These are phyloP conservation scores for Mallotus villosus DNA, from an alignment of 2,797 vertebrate genomes.

Conservation along the genomic window DNA sequence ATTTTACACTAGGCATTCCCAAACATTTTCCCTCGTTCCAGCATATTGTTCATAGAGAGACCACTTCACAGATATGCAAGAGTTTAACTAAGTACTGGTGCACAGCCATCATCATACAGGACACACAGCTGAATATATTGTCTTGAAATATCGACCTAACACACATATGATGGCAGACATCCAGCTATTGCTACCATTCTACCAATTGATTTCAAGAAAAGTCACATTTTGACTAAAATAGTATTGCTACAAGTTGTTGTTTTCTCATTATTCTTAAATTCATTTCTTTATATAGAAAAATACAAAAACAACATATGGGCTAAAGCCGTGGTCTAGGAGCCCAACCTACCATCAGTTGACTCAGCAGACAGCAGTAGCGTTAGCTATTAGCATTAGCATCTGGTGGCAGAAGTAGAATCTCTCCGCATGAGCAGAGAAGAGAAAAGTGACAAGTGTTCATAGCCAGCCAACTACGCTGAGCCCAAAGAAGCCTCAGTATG, in stretches of 20 bases:
- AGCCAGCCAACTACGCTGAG: constrained; percentile 60
- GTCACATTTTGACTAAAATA: constrained; percentile 56
- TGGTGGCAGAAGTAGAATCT: constrained; percentile 54
- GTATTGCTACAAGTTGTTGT: constrained; percentile 68
- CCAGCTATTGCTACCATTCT: constrained; percentile 39
- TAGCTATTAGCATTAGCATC: constrained; percentile 32
- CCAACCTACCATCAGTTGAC: constrained; percentile 43
- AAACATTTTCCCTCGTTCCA: constrained; percentile 35
- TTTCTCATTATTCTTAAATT: constrained; percentile 21
- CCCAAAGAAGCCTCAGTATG: constrained; percentile 59
- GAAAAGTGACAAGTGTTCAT: background rate
- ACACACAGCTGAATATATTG: constrained; percentile 1
- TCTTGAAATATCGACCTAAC: constrained; percentile 27
- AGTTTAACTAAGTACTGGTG: constrained; percentile 31
- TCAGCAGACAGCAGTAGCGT: constrained; percentile 37
- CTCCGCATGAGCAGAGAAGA: constrained; percentile 47
- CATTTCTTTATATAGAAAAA: constrained; percentile 55
- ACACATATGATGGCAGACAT: constrained; percentile 22
- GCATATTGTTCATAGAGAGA: constrained; percentile 19
- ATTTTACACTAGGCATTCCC: constrained; percentile 25
- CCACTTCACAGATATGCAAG: constrained; percentile 56
- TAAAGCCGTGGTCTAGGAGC: constrained; percentile 51
- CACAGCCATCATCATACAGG: constrained; percentile 3
- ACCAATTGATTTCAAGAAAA: constrained; percentile 47
- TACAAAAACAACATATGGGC: constrained; percentile 54